Base-by-base conservation (phyloP, 2,113 vertebrate species). In the Dipodomys ordii region DNA sequence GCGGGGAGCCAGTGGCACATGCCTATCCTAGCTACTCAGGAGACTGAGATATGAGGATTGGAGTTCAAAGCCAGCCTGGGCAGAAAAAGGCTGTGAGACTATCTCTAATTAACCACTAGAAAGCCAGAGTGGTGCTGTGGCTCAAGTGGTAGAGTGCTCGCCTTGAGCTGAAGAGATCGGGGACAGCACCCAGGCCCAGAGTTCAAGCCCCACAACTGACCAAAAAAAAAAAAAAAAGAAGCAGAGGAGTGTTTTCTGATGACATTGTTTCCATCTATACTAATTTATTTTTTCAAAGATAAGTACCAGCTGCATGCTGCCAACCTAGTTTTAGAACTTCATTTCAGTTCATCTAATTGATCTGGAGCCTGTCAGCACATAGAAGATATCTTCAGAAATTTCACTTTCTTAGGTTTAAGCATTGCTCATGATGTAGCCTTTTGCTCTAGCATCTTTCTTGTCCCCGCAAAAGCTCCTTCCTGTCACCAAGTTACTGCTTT, bases 271-370 rank as follows among this genome's bases (percentile, higher is more conserved):
- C 85, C 32, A 7, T 94, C 23, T 77, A 11, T 73, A 22, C 30
- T 78, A 64, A 62, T 49, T 49, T 18, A 30, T 79, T n/a, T 53
- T 46, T 20, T 85, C 30, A 35, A 82, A 69, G 69, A 86, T 83
- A 84, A 74, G 44, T 83, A 49, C 46, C 28, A 84, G 46, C 87
- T 78, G 46, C 12, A 30, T 77, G 73, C 32, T 92, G 35, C 68
- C 86, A 86, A 32, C 15, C 35, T 93, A 30, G n/a, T 72, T 96
- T 79, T 46, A 94, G 65, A 93, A 92, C 64, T 78, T 64, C 28
- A 46, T 87, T 88, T 89, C 79, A 23, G 88, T 89, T 79, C 79
- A 49, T 74, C 46, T 23, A 81, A 35, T 71, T 69, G 19, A 68
- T 57, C 27, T 25, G 28, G 30, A 89, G 25, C 10, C 7, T 91